Conservation (phyloP, 2,888 invertebrate genomes). For the Eilema caniola region DNA sequence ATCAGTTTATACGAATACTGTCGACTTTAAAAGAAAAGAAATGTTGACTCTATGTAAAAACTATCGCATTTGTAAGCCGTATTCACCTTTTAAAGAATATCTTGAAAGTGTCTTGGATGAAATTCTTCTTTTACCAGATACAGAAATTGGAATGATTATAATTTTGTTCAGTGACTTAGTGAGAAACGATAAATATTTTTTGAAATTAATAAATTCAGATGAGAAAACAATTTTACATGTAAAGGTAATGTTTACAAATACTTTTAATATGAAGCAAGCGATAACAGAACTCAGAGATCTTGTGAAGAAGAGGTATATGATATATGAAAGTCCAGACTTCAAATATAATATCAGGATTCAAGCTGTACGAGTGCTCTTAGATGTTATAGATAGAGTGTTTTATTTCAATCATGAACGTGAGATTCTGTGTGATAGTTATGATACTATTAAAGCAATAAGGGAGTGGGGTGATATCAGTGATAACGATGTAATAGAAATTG, state of each 20-base stretch:
- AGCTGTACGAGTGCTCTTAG: neutral
- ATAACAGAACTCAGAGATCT: neutral
- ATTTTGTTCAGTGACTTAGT: slow-evolving; percentile 6
- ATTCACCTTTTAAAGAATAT: slow-evolving; percentile 3
- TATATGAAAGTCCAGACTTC: neutral
- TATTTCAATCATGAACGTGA: neutral
- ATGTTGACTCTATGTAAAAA: slow-evolving; percentile 6
- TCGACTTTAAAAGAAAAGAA: slow-evolving; percentile 10
- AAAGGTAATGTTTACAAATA: slow-evolving; percentile 1
- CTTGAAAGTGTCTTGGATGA: slow-evolving; percentile 6
- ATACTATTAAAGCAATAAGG: neutral
- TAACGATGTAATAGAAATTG: neutral
- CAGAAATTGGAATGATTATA: slow-evolving; percentile 1
- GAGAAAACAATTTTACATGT: neutral
- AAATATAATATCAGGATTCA: slow-evolving; percentile 1
- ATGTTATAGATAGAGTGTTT: slow-evolving; percentile 12
- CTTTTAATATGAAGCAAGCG: neutral
- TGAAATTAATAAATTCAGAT: slow-evolving; percentile 2
- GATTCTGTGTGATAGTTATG: neutral
- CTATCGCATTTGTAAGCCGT: slow-evolving; percentile 4
- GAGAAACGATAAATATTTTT: slow-evolving; percentile 7
- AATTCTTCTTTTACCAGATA: slow-evolving; percentile 5
- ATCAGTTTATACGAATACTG: neutral
- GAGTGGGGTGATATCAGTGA: neutral
- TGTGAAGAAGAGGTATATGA: neutral